A percentile compares a stretch with the other conserved stretches of the same genome.
These are phyloP conservation scores for Oophaga pumilio DNA, from an alignment of 2,113 vertebrate species.

Conservation along the genomic window DNA sequence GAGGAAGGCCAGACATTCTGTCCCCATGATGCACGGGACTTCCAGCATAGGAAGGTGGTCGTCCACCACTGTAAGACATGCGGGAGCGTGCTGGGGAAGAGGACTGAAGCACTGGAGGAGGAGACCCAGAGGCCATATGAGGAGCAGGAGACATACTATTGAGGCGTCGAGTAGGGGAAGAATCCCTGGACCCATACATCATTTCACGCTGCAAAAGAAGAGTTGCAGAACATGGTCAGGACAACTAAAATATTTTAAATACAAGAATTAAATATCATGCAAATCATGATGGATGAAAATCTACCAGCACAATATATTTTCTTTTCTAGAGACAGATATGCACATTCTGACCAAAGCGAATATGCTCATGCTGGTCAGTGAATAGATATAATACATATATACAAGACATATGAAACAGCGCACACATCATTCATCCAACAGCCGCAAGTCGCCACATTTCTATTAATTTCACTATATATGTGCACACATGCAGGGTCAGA, in stretches of 20 bases:
- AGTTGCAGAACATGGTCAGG: neutral
- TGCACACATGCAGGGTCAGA: neutral
- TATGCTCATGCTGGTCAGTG: neutral
- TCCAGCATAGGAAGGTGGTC: slow-evolving; percentile 88
- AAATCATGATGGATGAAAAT: neutral
- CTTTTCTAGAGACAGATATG: neutral
- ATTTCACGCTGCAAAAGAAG: slow-evolving; percentile 85
- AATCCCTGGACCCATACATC: slow-evolving; percentile 94
- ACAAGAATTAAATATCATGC: neutral
- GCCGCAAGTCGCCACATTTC: neutral
- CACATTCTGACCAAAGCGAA: neutral
- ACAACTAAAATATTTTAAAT: neutral
- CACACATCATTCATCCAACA: neutral
- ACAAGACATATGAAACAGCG: slow-evolving; percentile 8
- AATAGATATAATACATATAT: neutral
- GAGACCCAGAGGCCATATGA: slow-evolving; percentile 72
- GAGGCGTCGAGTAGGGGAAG: slow-evolving; percentile 92
- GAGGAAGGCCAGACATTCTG: slow-evolving; percentile 73
- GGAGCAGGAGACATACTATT: slow-evolving; percentile 83
- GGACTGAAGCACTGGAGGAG: slow-evolving; percentile 68
- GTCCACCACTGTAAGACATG: slow-evolving; percentile 88
- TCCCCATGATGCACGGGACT: slow-evolving; percentile 79
- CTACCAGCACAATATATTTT: neutral
- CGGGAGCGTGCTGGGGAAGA: slow-evolving; percentile 91
- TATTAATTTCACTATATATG: neutral